Base-by-base conservation (phyloP, 2,113 vertebrate species). In the Alligator sinensis region DNA sequence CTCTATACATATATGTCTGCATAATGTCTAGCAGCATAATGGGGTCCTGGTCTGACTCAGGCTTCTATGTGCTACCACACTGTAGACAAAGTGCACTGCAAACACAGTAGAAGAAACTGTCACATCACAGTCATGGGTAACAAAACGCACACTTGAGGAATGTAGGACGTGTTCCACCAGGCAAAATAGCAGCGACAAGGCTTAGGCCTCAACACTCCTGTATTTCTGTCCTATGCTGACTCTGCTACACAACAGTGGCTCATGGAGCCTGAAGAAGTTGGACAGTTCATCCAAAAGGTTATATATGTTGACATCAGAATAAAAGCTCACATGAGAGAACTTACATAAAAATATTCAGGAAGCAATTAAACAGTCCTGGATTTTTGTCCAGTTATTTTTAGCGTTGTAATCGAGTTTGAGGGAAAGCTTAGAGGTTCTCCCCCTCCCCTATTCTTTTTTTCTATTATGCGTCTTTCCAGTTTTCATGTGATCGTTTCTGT, bases 41-140 rank as follows among this genome's bases (percentile, higher is more conserved):
- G 62, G 92, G 60, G 75, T 93, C 90, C 25, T 84, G 79, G 89
- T 77, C 89, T 77, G 68, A 68, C 88, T 74, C 27, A 92, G 93
- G 77, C 24, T 87, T 84, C 90, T 62, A 78, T n/a, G 85, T 89
- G 79, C 88, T 68, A 83, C 47, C 82, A 91, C 80, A 86, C 22
- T 92, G 83, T 25, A 87, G 93, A 78, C 82, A 83, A 54, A 54
- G 24, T 55, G 47, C 38, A 27, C 2, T 54, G 72, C 72, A 24
- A 17, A 27, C 7, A 55, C 38, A 55, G 11, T 75, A 24, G 72
- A 54, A 75, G 72, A 75, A 75, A 27, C 66, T 18, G 30, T 28
- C n/a, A 68, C 66, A 68, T 54, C 24, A 27, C 24, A 75, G 72
- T 25, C 38, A 25, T 27, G 24, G 8, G 38, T 16, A 38, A 9